These are phyloP conservation scores for Dunckerocampus dactyliophorus DNA, from an alignment of 2,113 vertebrate species.

Conservation along the genomic window DNA sequence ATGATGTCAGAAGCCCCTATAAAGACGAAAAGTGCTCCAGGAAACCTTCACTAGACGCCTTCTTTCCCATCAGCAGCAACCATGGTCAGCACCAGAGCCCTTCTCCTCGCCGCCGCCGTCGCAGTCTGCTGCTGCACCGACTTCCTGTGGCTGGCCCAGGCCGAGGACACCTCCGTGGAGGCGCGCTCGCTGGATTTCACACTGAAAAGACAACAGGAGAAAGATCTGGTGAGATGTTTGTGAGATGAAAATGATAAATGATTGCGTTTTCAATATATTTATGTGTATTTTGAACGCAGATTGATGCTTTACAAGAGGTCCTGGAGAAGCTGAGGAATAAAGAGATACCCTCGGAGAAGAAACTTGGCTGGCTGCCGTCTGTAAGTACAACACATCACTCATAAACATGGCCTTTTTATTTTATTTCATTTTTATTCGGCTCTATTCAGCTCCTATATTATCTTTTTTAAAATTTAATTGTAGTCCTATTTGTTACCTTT, in stretches of 20 bases:
- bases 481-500: too few relatives aligned
- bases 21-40: conserved; percentile 24
- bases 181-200: conserved; percentile 61
- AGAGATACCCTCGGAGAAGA: conserved; percentile 72
- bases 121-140: conserved; percentile 50
- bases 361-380: conserved; percentile 75
- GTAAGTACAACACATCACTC: conserved; percentile 46
- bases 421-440: too few relatives aligned
- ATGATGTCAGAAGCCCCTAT: conserved; percentile 59
- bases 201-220: conserved; percentile 61
- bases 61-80: conserved; percentile 24
- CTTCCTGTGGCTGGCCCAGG: conserved; percentile 37
- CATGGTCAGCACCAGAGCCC: conserved; percentile 52
- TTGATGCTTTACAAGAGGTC: conserved; percentile 72
- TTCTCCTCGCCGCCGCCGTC: conserved; percentile 39
- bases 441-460: too few relatives aligned
- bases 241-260: conserved; percentile 10
- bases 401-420: neutral
- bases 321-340: conserved; percentile 73
- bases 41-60: conserved; percentile 6
- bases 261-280: too few relatives aligned
- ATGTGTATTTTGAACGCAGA: conserved; percentile 48
- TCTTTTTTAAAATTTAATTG: too few relatives aligned
- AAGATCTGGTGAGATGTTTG: conserved; percentile 64
- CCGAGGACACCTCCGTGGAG: conserved; percentile 58